Base-by-base conservation (phyloP, 2,888 invertebrate species). In the Fragum sueziense region DNA sequence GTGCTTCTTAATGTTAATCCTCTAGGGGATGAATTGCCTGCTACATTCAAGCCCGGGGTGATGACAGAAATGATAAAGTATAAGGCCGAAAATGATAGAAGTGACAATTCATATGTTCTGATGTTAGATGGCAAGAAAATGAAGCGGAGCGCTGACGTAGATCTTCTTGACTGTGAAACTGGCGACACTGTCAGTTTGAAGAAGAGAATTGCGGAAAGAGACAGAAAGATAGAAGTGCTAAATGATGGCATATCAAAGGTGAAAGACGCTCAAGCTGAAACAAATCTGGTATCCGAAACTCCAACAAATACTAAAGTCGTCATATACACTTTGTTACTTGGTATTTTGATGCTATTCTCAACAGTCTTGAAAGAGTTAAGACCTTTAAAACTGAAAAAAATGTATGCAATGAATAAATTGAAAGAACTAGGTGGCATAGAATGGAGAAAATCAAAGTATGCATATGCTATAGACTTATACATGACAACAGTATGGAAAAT, bases 111-210 rank as follows among this genome's bases (percentile, higher is more conserved):
- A 27, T 71, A 71, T 59, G 71, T 59, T 3, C 2, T 71, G 14
- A 59, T 71, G 71, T 59, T 71, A 6, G 71, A 71, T 41, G 71
- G 71, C 14, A 70, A 70, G 33, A 70, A 69, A n/a, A 34, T 54
- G n/a, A 71, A 61, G 59, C 9, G 61, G 4, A 37, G 71, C n/a
- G 59, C 57, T 7, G 71, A 59, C 25, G 71, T 71, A 3, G 71
- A 71, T 33, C 59, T 71, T 9, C 71, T 71, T 29, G 71, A 59
- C 25, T 31, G 17, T 71, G 57, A 59, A 27, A 22, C 57, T 2
- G n/a, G n/a, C n/a, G n/a, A n/a, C n/a, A 25, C 9, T 9, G 17
- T 27, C 27, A 59, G 27, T 27, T 29, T 59, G 6, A 59, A 59
- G 27, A 3, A 22, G 25, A 59, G 29, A 59, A 9, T 27, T 9